These are phyloP conservation scores for Euphydryas editha DNA, from an alignment of 2,888 invertebrate species.

Conservation along the genomic window DNA sequence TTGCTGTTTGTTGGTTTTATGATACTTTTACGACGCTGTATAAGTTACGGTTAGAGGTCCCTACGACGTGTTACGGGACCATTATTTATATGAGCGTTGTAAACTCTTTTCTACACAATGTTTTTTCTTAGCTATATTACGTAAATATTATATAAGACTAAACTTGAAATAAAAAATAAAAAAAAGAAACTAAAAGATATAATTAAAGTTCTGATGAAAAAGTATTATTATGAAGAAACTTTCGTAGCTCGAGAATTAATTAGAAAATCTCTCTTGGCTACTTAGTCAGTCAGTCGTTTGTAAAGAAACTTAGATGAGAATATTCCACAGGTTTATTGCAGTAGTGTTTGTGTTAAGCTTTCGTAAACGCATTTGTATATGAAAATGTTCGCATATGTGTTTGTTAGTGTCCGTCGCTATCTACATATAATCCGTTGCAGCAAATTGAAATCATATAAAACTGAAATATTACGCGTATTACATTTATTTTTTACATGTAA, in stretches of 20 bases:
- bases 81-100: background rate
- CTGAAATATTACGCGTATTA: too few species aligned
- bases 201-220: background rate
- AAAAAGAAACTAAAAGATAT: background rate
- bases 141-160: background rate
- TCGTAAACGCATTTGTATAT: background rate
- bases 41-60: background rate
- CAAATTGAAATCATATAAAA: background rate
- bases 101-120: background rate
- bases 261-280: background rate
- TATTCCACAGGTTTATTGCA: background rate
- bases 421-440: background rate
- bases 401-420: too few species aligned
- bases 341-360: background rate
- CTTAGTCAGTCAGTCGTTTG: background rate
- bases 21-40: conserved; percentile 5
- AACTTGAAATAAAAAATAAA: background rate
- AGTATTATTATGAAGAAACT: background rate
- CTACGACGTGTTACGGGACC: background rate
- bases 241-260: background rate
- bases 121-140: background rate
- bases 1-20: background rate
- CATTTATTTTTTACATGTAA: too few species aligned
- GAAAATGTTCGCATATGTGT: background rate
- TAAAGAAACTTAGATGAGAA: background rate